Conservation (phyloP, 30 jellyfish, hydroid and myxozoan species). For the Hydractinia echinata region DNA sequence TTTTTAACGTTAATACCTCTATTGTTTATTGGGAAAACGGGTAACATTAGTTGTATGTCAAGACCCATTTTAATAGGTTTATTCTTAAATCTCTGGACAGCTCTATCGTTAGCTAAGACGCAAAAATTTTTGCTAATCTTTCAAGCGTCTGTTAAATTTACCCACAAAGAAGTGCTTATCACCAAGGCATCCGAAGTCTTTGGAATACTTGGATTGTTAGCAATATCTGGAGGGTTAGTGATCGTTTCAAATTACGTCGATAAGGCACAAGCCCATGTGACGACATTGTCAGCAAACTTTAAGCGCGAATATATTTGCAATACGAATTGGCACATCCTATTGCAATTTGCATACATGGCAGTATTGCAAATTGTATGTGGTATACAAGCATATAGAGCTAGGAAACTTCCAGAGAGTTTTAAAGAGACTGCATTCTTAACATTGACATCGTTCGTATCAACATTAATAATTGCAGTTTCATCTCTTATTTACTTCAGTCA, state of each 20-base stretch:
- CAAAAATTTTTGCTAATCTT: constrained; percentile 4
- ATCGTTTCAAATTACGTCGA: neutral
- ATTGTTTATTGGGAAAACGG: neutral
- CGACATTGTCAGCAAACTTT: neutral
- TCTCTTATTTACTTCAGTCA: constrained; percentile 1
- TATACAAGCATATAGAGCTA: neutral
- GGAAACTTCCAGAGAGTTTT: neutral
- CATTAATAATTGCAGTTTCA: neutral
- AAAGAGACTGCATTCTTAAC: neutral
- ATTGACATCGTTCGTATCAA: neutral
- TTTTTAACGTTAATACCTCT: neutral
- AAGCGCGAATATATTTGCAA: neutral
- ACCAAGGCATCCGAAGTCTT: neutral
- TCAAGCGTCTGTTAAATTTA: constrained; percentile 1
- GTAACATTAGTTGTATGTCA: neutral
- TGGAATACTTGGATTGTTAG: neutral
- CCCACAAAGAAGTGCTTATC: neutral
- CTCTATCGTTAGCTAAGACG: neutral
- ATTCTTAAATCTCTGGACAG: neutral
- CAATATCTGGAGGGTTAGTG: neutral
- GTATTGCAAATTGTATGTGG: neutral
- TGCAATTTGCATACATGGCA: neutral
- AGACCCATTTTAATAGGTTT: neutral
- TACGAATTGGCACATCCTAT: neutral
- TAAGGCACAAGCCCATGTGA: neutral